Evolutionary conservation across 2,113 vertebrate species (phyloP).

Genomic region (Loxodonta africana): DNA sequence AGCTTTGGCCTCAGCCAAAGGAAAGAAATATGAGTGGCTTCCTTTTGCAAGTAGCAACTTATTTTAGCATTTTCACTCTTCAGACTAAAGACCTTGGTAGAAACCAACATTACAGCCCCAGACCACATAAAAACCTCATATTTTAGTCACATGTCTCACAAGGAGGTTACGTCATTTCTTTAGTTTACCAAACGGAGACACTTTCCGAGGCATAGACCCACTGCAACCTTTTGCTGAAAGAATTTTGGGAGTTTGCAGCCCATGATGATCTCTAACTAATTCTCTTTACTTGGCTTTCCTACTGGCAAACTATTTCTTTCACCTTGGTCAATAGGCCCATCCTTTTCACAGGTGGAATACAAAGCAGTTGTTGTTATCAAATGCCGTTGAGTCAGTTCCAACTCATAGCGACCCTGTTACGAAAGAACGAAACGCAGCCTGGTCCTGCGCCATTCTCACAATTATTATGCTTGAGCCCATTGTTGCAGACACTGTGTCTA

Average conservation of each 20-base stretch:
- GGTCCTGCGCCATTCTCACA: too few relatives aligned
- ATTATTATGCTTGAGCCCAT: too few relatives aligned
- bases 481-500: too few relatives aligned
- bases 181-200: slow-evolving; percentile 47
- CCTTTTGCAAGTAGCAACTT: slow-evolving; percentile 43
- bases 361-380: neutral
- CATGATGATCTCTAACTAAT: neutral
- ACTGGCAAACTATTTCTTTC: neutral
- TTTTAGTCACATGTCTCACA: slow-evolving; percentile 76
- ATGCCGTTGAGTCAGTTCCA: too few relatives aligned
- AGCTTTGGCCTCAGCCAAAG: slow-evolving; percentile 34
- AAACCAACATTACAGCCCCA: slow-evolving; percentile 18
- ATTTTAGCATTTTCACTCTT: slow-evolving; percentile 55
- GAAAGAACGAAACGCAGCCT: too few relatives aligned
- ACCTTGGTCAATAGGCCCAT: neutral
- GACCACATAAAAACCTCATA: slow-evolving; percentile 67
- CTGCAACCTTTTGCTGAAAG: neutral
- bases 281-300: neutral
- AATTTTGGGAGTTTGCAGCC: neutral
- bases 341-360: neutral
- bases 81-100: slow-evolving; percentile 20
- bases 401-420: too few relatives aligned
- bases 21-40: slow-evolving; percentile 50
- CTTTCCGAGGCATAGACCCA: slow-evolving; percentile 32
- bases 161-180: slow-evolving; percentile 62